phyloP scores from a whole-genome alignment of 2,113 vertebrate genomes.

The Nesospiza acunhae region DNA sequence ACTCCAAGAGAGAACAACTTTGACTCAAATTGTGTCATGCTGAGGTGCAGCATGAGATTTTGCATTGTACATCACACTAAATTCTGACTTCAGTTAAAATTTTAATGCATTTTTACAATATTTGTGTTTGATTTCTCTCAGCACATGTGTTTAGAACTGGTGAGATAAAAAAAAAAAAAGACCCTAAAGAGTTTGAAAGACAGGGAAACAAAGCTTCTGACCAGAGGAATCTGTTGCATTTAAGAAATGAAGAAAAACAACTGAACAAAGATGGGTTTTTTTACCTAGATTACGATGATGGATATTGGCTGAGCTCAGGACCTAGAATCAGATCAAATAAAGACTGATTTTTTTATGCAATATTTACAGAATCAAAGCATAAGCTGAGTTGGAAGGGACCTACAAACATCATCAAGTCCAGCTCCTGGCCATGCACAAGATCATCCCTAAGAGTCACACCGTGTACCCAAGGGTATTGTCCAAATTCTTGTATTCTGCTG shows the following conservation, averaged over 20 bases:
- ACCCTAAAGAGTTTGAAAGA: not conserved
- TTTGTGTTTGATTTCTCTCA: not conserved
- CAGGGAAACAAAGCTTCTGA: not conserved
- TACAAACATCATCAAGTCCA: not conserved
- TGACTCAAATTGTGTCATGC: not conserved
- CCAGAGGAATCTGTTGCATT: not conserved
- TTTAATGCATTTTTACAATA: not conserved
- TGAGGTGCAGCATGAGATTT: not conserved
- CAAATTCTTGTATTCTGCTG: not conserved
- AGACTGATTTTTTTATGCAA: not conserved
- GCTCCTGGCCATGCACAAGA: not conserved
- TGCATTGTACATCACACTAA: not conserved
- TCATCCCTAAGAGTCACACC: not conserved
- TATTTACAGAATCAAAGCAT: not conserved
- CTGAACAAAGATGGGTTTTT: fast-evolving
- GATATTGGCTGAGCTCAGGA: not conserved
- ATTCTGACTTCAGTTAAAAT: not conserved
- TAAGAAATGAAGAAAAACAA: not conserved
- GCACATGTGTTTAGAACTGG: not conserved
- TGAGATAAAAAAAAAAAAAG: not conserved
- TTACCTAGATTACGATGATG: not conserved
- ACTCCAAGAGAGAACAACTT: not conserved
- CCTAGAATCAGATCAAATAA: not conserved
- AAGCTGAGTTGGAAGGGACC: not conserved
- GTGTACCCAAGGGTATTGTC: too few species aligned